Evolutionary conservation across 2,113 vertebrate genomes (phyloP).

Genomic region (Pipra filicauda): DNA sequence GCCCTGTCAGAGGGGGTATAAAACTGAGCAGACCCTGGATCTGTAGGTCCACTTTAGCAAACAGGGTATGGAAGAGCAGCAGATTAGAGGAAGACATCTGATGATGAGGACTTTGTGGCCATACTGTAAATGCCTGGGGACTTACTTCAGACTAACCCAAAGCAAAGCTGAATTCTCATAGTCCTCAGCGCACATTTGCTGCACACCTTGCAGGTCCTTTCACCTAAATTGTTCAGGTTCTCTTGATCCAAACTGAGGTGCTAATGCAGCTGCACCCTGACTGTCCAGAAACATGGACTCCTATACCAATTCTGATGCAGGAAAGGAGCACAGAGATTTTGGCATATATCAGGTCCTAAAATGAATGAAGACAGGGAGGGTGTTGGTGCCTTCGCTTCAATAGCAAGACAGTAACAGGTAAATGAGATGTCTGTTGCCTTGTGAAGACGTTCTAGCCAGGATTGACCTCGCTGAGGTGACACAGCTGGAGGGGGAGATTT

Average conservation of each 20-base stretch:
- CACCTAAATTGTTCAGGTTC: not conserved
- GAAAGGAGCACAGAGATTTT: not conserved
- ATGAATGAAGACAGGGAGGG: not conserved
- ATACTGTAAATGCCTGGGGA: too few relatives aligned
- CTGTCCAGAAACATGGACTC: not conserved
- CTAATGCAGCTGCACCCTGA: not conserved
- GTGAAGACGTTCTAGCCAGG: not conserved
- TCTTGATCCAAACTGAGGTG: not conserved
- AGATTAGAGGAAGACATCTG: not conserved
- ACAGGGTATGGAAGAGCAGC: not conserved
- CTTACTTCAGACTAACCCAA: not conserved
- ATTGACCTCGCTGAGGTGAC: not conserved
- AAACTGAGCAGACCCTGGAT: not conserved
- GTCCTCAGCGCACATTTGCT: not conserved
- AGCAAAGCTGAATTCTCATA: not conserved
- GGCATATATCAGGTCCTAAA: not conserved
- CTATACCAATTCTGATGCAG: not conserved
- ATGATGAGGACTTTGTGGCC: not conserved
- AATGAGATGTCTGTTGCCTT: not conserved
- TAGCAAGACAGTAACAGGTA: not conserved
- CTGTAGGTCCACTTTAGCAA: accelerated
- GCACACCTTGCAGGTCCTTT: not conserved
- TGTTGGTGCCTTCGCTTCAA: not conserved
- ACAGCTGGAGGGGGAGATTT: not conserved
- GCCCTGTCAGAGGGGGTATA: not conserved